Evolutionary conservation across 2,888 invertebrate species (phyloP), one percentile per base, ranked within the genome.

Genomic region (Saturnia japonica): DNA sequence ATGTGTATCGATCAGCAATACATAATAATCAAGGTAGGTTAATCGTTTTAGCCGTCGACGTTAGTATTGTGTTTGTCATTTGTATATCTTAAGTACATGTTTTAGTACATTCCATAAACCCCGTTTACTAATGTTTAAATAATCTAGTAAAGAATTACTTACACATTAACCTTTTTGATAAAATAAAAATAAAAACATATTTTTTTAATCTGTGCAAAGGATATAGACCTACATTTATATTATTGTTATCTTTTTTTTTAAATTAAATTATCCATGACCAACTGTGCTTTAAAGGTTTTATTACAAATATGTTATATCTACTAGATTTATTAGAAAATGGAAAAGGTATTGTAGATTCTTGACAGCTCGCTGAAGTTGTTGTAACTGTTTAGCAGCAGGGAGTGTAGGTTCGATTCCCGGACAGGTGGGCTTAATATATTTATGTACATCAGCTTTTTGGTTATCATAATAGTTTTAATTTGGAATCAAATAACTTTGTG

Each of bases 1-100:
- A 74, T 68, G 69, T 74, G 71, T 64, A 70, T 70, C 72, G 76
- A 81, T 79, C 79, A 77, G 74, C 74, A 76, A 75, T 73, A 77
- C 67, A 64, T 74, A 74, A n/a, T n/a, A 62, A 71, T 73, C 71
- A 74, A 86, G 85, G 85, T 86, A 74, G 75, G 81, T 82, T 84
- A 85, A 83, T 83, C 78, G 80, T 77, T 82, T 78, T 62, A 34
- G 22, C 34, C 25, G 64, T 64, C 9, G 51, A 70, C 76, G 80
- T 77, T 72, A 54, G 22, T 57, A 64, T 70, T 47, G 72, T 70
- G 73, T 77, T 75, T 71, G 74, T 77, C 74, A 67, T 70, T 70
- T 67, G 67, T 54, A 67, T 70, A 66, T 54, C 28, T 45, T 42
- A n/a, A n/a, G 70, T 70, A 28, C 57, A 14, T 60, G 12, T 7